Evolutionary conservation across 2,888 invertebrate genomes (phyloP), one percentile per base, ranked within the genome.

Genomic region (Ochlodes sylvanus): DNA sequence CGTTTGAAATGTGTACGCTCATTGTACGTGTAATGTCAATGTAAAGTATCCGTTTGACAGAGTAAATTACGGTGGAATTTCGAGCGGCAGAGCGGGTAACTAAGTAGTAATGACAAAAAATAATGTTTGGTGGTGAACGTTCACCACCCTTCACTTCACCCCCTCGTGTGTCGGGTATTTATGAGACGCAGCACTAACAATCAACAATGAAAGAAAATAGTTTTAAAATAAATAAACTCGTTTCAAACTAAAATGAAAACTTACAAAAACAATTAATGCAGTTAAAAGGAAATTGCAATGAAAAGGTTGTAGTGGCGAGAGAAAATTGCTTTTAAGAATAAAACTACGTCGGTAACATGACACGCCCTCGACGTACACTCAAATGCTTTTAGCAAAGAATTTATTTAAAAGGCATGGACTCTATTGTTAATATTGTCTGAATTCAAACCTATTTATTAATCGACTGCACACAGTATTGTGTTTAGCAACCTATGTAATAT

Each of bases 271-370:
- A 63, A 63, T 68, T 68, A 63, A 68, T 57, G 50, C 57, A 42
- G 57, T 42, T 68, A 68, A 63, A 68, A 63, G 63, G 41, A 57
- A 61, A 62, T 52, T 68, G 63, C 63, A 68, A 52, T 68, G 61
- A 68, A 68, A 62, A 68, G 68, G 68, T 63, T 68, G 56, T 63
- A 47, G 55, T 15, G 34, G 56, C 41, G 60, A 50, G 63, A 62
- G 63, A 57, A 63, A 63, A 68, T 68, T 68, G 68, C 63, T 68
- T 63, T 63, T 14, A 63, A 63, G 68, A 68, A 68, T 68, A 62
- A 63, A 68, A 63, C 68, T 68, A 50, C 62, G 62, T 50, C 54
- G 57, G 63, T 55, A 68, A 68, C 63, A 68, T 57, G 63, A 68
- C 68, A 68, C 68, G 62, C 56, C 56, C 62, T 41, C 63, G 15